These are phyloP conservation scores for Glaucopsyche alexis DNA, from an alignment of 2,888 invertebrate genomes.

Conservation along the genomic window DNA sequence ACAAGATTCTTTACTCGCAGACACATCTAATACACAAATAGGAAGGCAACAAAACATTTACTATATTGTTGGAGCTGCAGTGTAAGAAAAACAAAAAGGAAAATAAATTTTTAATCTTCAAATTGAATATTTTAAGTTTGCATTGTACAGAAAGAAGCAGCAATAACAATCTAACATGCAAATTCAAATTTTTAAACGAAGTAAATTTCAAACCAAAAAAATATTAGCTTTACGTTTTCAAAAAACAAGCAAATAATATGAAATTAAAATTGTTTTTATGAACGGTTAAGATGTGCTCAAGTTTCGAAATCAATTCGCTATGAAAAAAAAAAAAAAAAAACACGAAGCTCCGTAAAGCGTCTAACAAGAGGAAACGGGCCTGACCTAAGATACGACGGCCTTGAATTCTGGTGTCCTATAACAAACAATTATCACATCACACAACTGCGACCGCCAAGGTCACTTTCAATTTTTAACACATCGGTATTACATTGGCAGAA, in stretches of 20 bases:
- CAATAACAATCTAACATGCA: slow-evolving; percentile 22
- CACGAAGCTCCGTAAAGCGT: slow-evolving; percentile 52
- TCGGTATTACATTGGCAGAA: background rate
- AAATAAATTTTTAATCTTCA: background rate
- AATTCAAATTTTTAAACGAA: background rate
- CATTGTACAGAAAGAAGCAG: slow-evolving; percentile 24
- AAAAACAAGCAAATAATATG: slow-evolving; percentile 29
- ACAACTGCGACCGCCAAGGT: slow-evolving; percentile 27
- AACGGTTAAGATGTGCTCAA: slow-evolving; percentile 48
- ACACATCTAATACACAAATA: background rate
- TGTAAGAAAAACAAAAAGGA: background rate
- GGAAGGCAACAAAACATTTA: background rate
- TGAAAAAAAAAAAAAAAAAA: slow-evolving; percentile 53
- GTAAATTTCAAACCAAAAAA: slow-evolving; percentile 5
- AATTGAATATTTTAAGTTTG: background rate
- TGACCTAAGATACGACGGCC: slow-evolving; percentile 77
- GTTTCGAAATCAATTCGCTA: slow-evolving; percentile 60
- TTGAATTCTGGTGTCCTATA: slow-evolving; percentile 77
- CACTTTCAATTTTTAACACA: background rate
- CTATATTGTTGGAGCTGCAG: background rate
- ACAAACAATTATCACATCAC: slow-evolving; percentile 59
- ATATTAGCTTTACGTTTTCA: background rate
- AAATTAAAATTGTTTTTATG: slow-evolving; percentile 37
- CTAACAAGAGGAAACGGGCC: slow-evolving; percentile 61
- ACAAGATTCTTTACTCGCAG: background rate